Conservation (phyloP, 2,113 vertebrate genomes). For the Procavia capensis region DNA sequence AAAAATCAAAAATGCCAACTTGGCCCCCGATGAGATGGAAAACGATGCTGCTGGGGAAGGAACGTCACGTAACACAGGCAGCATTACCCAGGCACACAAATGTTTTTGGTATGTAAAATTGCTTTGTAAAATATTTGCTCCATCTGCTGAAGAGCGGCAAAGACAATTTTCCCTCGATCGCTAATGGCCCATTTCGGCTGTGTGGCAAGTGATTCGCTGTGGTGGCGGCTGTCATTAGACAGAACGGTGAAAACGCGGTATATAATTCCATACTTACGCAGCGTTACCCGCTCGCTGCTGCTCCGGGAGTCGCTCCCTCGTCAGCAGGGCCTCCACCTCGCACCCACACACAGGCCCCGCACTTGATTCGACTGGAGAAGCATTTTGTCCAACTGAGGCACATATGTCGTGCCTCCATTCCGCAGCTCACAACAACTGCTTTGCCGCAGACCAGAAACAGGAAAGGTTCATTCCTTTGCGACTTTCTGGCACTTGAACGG, state of each 20-base stretch:
- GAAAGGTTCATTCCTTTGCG: constrained; percentile 79
- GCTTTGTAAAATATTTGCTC: constrained; percentile 95
- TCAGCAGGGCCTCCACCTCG: constrained; percentile 81
- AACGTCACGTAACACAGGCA: constrained; percentile 86
- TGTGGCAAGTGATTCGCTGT: constrained; percentile 87
- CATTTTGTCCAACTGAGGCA: constrained; percentile 82
- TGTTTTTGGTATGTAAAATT: constrained; percentile 90
- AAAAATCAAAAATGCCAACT: constrained; percentile 86
- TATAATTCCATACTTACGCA: constrained; percentile 81
- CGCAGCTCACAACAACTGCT: constrained; percentile 80
- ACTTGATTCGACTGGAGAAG: constrained; percentile 77
- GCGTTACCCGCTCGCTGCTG: constrained; percentile 89
- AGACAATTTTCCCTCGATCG: constrained; percentile 96
- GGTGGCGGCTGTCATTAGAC: constrained; percentile 83
- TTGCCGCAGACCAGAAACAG: constrained; percentile 61
- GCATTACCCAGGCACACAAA: constrained; percentile 88
- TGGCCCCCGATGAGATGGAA: constrained; percentile 84
- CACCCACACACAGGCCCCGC: constrained; percentile 80
- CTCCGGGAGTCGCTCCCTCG: constrained; percentile 82
- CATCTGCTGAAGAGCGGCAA: constrained; percentile 97
- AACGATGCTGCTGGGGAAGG: constrained; percentile 83
- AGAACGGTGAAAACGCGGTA: constrained; percentile 76
- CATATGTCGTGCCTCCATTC: constrained; percentile 82
- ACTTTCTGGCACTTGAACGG: constrained; percentile 78
- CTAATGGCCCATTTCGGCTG: constrained; percentile 96